Evolutionary conservation across 2,113 vertebrate species (phyloP).

Genomic region (Lagopus muta): DNA sequence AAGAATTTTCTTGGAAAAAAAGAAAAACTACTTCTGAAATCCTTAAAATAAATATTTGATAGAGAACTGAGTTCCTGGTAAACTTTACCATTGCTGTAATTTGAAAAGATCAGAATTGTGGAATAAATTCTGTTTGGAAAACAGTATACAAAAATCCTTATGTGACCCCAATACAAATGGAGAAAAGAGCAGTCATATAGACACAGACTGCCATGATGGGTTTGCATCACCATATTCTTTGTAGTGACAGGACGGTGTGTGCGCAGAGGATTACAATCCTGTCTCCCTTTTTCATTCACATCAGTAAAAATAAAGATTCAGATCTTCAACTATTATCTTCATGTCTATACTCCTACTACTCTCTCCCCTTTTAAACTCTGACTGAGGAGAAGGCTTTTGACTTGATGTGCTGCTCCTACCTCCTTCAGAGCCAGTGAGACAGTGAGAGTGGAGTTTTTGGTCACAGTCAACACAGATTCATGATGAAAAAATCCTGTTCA

Average conservation of each 20-base stretch:
- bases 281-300: not conserved
- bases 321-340: not conserved
- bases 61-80: constrained; percentile 18
- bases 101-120: constrained; percentile 17
- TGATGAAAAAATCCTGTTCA: too few relatives aligned
- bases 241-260: not conserved
- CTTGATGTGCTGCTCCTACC: not conserved
- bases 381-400: not conserved
- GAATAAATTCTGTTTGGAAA: constrained; percentile 23
- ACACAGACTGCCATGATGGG: not conserved
- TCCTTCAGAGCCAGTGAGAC: not conserved
- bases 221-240: not conserved
- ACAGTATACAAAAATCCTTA: not conserved
- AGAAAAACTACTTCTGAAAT: not conserved
- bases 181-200: not conserved
- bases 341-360: not conserved
- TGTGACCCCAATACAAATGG: not conserved
- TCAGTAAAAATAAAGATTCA: not conserved
- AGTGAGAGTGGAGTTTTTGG: too few relatives aligned
- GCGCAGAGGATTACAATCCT: not conserved
- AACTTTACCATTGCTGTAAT: not conserved
- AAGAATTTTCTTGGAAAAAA: not conserved
- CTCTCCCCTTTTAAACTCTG: not conserved
- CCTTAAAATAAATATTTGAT: constrained; percentile 34
- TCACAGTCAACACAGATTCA: too few relatives aligned